These are phyloP conservation scores for Norana najaformis DNA, from an alignment of 2,888 invertebrate species.

Conservation along the genomic window DNA sequence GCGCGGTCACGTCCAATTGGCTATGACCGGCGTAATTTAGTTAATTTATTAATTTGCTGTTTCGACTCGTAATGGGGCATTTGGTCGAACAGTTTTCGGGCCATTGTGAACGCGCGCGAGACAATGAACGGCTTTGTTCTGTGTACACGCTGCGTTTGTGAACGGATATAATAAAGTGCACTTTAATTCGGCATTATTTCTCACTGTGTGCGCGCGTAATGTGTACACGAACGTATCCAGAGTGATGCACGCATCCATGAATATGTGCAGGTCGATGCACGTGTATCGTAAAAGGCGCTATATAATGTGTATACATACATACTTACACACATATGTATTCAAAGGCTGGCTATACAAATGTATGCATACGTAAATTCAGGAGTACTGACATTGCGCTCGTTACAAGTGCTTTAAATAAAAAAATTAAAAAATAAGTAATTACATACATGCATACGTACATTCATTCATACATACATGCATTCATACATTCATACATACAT, in stretches of 20 bases:
- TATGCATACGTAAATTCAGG: background rate
- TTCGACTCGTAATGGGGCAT: background rate
- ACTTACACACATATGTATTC: background rate
- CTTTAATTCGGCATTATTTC: constrained; percentile 13
- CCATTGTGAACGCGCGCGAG: background rate
- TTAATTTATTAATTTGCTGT: background rate
- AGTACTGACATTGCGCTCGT: too few species aligned
- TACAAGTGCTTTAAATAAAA: too few species aligned
- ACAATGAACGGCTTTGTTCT: background rate
- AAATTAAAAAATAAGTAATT: too few species aligned
- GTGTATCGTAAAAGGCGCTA: background rate
- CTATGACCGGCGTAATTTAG: background rate
- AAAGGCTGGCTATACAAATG: too few species aligned
- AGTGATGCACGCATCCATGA: background rate
- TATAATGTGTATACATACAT: background rate
- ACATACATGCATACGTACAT: constrained; percentile 28
- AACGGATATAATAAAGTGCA: background rate
- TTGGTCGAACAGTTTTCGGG: background rate
- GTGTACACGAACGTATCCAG: background rate
- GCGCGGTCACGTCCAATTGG: background rate
- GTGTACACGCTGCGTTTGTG: background rate
- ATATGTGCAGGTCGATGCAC: background rate
- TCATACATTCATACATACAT: constrained; percentile 30
- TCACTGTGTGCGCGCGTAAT: background rate
- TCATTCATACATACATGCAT: constrained; percentile 26